phyloP scores from a whole-genome alignment of 2,113 vertebrate species.

The Forbesichthys papilliferus region DNA sequence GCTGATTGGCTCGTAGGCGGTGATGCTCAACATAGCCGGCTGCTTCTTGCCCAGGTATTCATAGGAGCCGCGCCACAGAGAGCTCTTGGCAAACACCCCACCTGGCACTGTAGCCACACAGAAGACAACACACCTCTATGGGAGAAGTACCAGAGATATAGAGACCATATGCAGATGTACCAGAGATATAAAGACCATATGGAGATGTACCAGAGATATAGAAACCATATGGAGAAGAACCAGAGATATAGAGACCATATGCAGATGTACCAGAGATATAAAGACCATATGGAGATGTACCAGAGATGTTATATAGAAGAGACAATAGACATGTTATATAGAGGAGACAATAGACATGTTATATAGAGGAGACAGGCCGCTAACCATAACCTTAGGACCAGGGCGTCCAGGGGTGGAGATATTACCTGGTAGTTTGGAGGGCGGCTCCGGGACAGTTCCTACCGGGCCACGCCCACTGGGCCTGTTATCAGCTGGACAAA shows the following conservation, averaged over 20 bases:
- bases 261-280: not conserved
- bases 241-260: not conserved
- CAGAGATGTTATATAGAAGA: not conserved
- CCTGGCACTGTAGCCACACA: conserved; percentile 80
- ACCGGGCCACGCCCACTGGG: conserved; percentile 86
- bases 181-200: not conserved
- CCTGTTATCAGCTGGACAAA: conserved; percentile 84
- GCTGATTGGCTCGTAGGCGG: conserved; percentile 84
- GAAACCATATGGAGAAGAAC: too few species aligned
- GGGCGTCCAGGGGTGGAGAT: not conserved
- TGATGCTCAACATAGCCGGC: conserved; percentile 94
- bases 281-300: not conserved
- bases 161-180: not conserved
- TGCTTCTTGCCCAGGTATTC: conserved; percentile 98
- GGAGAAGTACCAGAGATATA: not conserved
- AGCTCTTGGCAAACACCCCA: conserved; percentile 93
- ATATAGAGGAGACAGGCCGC: too few species aligned
- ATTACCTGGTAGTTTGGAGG: conserved; percentile 83
- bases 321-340: not conserved
- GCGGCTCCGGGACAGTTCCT: conserved; percentile 86
- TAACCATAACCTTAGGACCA: too few species aligned
- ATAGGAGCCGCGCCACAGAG: conserved; percentile 96
- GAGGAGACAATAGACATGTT: too few species aligned
- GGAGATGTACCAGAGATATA: too few species aligned
- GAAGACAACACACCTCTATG: not conserved